Evolutionary conservation across 2,888 invertebrate genomes (phyloP), one percentile per base, ranked within the genome.

Genomic region (Scotopteryx bipunctaria): DNA sequence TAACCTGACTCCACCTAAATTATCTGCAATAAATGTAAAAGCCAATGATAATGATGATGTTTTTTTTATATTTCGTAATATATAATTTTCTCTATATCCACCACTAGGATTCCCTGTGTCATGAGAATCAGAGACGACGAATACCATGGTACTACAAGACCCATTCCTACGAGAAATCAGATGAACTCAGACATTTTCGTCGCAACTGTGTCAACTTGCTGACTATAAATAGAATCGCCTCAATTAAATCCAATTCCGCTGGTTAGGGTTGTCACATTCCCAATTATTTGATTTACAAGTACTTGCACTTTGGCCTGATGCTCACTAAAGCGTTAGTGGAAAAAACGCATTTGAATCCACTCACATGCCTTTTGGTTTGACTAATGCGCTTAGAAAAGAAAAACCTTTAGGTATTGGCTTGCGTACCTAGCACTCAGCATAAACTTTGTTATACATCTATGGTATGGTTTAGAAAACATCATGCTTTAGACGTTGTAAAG

Each of bases 181-280:
- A 32, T 32, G 15, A 32, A 32, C 37, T 8, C 27, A 16, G 40
- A 17, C 29, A 6, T 16, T 44, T 43, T 14, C 13, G n/a, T 17
- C 6, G 38, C 40, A 51, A 45, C 25, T 25, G 25, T 41, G 17
- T 33, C 54, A 46, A 6, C 57, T 55, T 63, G 57, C 53, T 41
- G 43, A 55, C 76, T 87, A 86, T 86, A 83, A 86, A 81, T 86
- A 86, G 85, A 72, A 55, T 63, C 45, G 53, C 67, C 67, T 82
- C 84, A 86, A 88, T 87, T 87, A 88, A 83, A 82, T 78, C 77
- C 85, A 89, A 89, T 88, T 87, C 77, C 64, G 68, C 66, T 63
- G 57, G 69, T 65, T 64, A 67, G 80, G 79, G 80, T 76, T 86
- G 86, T 84, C 80, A 76, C 76, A 75, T 68, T 67, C 62, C 74